Conservation (phyloP, 2,888 invertebrate species). For the Cerceris ruficornis region DNA sequence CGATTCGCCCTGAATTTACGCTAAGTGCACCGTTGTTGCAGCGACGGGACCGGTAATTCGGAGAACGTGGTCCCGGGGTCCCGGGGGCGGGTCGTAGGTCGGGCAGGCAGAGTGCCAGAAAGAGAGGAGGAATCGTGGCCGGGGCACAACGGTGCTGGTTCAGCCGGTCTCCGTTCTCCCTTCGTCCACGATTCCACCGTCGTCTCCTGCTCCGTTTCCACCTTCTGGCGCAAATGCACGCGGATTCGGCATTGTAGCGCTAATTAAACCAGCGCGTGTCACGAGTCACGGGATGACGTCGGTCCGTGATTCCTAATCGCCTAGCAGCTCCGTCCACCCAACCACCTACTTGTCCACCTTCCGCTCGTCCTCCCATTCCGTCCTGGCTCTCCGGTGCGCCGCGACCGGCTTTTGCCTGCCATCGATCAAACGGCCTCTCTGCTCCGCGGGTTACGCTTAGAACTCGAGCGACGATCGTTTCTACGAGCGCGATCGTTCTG, state of each 20-base stretch:
- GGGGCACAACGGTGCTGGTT: conserved; percentile 51
- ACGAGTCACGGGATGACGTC: conserved; percentile 77
- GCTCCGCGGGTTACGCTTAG: conserved; percentile 47
- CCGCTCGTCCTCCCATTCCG: conserved; percentile 66
- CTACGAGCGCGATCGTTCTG: conserved; percentile 9
- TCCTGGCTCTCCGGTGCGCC: conserved; percentile 28
- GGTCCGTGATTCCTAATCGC: conserved; percentile 72
- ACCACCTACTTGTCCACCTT: conserved; percentile 47
- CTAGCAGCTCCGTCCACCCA: conserved; percentile 45
- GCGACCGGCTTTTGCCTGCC: conserved; percentile 56
- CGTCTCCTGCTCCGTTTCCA: conserved; percentile 39
- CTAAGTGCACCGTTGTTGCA: conserved; percentile 76
- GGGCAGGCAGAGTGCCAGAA: conserved; percentile 78
- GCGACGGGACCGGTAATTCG: conserved; percentile 78
- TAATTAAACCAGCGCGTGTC: conserved; percentile 80
- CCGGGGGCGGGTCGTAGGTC: conserved; percentile 77
- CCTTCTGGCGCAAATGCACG: conserved; percentile 57
- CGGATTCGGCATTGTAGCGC: conserved; percentile 77
- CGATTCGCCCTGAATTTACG: conserved; percentile 75
- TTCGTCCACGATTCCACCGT: conserved; percentile 43
- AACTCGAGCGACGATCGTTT: conserved; percentile 51
- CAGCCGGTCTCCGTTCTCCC: conserved; percentile 51
- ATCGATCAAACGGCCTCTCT: conserved; percentile 69
- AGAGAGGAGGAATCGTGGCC: conserved; percentile 65
- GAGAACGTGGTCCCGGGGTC: conserved; percentile 78